phyloP scores from a whole-genome alignment of 1,140 invertebrate species.

The Telenomus remus region DNA sequence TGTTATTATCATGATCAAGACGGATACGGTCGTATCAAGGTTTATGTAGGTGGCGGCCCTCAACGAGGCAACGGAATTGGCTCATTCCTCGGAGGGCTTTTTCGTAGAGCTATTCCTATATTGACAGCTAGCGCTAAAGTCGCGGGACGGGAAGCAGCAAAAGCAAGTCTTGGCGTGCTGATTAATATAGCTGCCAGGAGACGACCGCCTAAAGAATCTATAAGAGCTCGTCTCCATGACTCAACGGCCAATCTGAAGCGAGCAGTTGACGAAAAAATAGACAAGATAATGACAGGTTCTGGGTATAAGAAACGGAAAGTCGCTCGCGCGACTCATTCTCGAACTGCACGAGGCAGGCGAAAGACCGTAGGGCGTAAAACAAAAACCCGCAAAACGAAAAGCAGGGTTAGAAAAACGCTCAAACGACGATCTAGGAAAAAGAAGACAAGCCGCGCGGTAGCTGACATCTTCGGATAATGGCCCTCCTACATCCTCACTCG shows the following conservation, averaged over 20 bases:
- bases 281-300: slow-evolving; percentile 33
- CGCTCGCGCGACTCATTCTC: too few species aligned
- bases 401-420: slow-evolving; percentile 1
- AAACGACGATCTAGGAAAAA: neutral
- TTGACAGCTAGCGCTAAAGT: neutral
- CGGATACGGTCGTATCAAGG: slow-evolving; percentile 11
- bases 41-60: slow-evolving; percentile 24
- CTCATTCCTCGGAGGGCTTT: too few species aligned
- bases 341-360: too few species aligned
- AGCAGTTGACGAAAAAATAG: slow-evolving; percentile 45
- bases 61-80: slow-evolving; percentile 44
- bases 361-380: neutral
- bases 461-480: slow-evolving; percentile 4
- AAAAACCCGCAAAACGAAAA: neutral
- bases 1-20: slow-evolving; percentile 9
- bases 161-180: neutral
- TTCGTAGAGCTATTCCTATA: slow-evolving; percentile 16
- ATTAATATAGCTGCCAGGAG: neutral
- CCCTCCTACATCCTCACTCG: slow-evolving; percentile 37
- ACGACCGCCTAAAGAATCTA: slow-evolving; percentile 22
- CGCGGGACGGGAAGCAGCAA: neutral
- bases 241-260: slow-evolving; percentile 44
- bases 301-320: slow-evolving; percentile 40
- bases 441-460: too few species aligned
- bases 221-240: slow-evolving; percentile 24